Percentiles rank a stretch among this genome's conserved stretches.
Evolutionary conservation across 2,113 vertebrate genomes (phyloP).

Genomic region (Pseudopipra pipra): DNA sequence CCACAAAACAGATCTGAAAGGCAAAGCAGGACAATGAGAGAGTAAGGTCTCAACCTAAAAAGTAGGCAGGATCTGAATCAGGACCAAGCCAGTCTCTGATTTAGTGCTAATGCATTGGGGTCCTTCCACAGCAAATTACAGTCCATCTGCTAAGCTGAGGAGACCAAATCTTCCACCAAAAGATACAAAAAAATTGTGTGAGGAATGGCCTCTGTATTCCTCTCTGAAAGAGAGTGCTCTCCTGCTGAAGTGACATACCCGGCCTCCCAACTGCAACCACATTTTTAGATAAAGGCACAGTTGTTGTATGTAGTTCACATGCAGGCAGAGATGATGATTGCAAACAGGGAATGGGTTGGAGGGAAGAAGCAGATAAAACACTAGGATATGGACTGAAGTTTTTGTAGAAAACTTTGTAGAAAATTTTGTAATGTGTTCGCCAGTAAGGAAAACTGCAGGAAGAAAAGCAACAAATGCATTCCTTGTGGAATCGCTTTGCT

Average conservation of each 20-base stretch:
- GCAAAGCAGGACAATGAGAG: neutral
- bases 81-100: neutral
- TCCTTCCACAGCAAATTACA: neutral
- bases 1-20: neutral
- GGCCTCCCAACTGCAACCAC: neutral
- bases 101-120: neutral
- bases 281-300: neutral
- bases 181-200: neutral
- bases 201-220: neutral
- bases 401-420: neutral
- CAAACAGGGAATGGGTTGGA: neutral
- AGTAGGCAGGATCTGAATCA: neutral
- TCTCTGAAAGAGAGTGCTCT: neutral
- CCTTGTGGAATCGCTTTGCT: neutral
- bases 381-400: neutral
- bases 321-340: neutral
- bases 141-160: neutral
- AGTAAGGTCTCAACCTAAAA: neutral
- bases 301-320: rapidly evolving
- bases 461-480: conserved; percentile 25
- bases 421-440: neutral
- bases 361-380: neutral
- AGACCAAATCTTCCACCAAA: neutral
- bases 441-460: neutral
- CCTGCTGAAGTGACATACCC: neutral